phyloP scores from a whole-genome alignment of 2,888 invertebrate genomes.

The Creontiades dilutus region DNA sequence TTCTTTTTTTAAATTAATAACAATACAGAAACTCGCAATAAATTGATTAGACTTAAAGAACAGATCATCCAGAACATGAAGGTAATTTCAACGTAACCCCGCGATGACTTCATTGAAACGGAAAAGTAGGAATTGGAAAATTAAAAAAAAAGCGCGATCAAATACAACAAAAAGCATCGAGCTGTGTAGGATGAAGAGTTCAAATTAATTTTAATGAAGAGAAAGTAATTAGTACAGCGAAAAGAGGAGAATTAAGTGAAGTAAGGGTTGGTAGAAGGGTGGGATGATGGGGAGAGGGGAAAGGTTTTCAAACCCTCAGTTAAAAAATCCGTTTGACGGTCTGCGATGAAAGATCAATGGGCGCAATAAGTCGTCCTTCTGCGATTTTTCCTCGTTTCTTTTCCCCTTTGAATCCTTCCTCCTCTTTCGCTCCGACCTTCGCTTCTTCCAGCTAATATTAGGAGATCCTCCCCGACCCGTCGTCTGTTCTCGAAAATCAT shows the following conservation, averaged over 20 bases:
- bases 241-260: slow-evolving; percentile 1
- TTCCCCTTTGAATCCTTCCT: slow-evolving; percentile 29
- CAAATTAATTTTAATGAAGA: slow-evolving; percentile 62
- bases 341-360: slow-evolving; percentile 58
- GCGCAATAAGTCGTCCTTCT: slow-evolving; percentile 55
- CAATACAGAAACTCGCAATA: too few species aligned
- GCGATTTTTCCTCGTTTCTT: background rate
- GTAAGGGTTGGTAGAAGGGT: background rate
- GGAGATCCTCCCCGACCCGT: background rate
- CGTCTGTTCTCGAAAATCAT: slow-evolving; percentile 60
- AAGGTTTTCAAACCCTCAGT: slow-evolving; percentile 23
- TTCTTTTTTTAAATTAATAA: too few species aligned
- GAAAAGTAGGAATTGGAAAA: background rate
- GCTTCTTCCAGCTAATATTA: slow-evolving; percentile 47
- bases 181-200: slow-evolving; percentile 35
- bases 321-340: slow-evolving; percentile 59
- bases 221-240: slow-evolving; percentile 58
- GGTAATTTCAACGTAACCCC: background rate
- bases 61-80: too few species aligned
- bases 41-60: too few species aligned
- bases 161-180: background rate
- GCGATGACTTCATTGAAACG: background rate
- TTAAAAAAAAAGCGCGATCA: slow-evolving; percentile 14
- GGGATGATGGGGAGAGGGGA: background rate
- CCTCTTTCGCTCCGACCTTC: background rate